These are phyloP conservation scores for Yasuhikotakia modesta DNA, from an alignment of 2,797 vertebrate genomes.

Conservation along the genomic window DNA sequence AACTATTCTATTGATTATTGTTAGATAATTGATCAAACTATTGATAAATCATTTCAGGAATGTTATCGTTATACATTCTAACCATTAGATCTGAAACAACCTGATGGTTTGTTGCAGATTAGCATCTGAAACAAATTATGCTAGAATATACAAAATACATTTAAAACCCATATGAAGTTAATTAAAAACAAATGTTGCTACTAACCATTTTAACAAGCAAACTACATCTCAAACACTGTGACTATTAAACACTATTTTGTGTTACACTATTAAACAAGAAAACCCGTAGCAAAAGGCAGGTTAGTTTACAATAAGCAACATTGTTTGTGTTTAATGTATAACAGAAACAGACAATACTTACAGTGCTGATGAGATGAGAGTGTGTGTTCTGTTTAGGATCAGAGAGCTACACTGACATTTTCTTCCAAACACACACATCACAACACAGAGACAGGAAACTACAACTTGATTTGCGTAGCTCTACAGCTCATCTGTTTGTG, in stretches of 20 bases:
- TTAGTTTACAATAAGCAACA: background rate
- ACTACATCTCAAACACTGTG: background rate
- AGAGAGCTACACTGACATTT: slow-evolving; percentile 40
- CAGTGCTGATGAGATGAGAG: slow-evolving; percentile 8
- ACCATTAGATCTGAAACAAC: background rate
- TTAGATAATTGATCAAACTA: too few relatives aligned
- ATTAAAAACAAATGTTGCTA: background rate
- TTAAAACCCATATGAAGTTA: background rate
- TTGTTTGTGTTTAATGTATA: slow-evolving; percentile 3
- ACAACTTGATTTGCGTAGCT: slow-evolving; percentile 14
- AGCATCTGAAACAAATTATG: background rate
- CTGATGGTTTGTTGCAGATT: too few relatives aligned
- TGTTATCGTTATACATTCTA: slow-evolving; percentile 2
- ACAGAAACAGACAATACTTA: slow-evolving; percentile 43
- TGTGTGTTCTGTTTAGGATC: slow-evolving; percentile 33
- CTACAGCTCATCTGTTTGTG: slow-evolving; percentile 11
- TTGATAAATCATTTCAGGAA: background rate
- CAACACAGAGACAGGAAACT: slow-evolving; percentile 31
- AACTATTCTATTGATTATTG: too few relatives aligned
- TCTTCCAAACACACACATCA: slow-evolving; percentile 21
- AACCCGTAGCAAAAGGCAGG: background rate
- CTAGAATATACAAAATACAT: background rate
- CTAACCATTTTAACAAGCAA: background rate
- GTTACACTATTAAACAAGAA: background rate
- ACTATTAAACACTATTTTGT: background rate